Evolutionary conservation across 2,888 invertebrate species (phyloP).

Genomic region (Balanococcus diminutus): DNA sequence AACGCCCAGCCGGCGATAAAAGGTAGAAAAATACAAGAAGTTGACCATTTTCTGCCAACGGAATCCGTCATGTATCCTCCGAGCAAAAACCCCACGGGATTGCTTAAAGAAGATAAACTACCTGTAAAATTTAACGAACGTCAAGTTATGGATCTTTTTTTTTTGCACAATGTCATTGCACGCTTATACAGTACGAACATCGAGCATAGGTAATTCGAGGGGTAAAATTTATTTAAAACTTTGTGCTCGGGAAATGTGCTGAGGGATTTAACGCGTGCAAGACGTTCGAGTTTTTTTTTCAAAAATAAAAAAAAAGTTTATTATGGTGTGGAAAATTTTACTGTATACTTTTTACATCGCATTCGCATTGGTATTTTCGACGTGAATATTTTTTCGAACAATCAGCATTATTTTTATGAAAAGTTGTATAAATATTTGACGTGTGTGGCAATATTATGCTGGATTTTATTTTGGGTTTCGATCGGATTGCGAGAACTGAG

Average conservation of each 20-base stretch:
- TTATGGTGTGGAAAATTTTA: slow-evolving; percentile 13
- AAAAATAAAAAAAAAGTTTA: slow-evolving; percentile 36
- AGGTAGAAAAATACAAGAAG: slow-evolving; percentile 22
- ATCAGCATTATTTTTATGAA: not conserved
- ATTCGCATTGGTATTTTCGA: not conserved
- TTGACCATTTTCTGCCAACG: slow-evolving; percentile 53
- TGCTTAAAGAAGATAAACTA: slow-evolving; percentile 49
- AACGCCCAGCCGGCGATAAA: slow-evolving; percentile 47
- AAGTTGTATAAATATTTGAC: slow-evolving; percentile 12
- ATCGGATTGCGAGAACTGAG: not conserved
- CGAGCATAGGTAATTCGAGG: not conserved
- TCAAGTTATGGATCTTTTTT: slow-evolving; percentile 28
- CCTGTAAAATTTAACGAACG: slow-evolving; percentile 47
- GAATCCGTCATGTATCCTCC: slow-evolving; percentile 52
- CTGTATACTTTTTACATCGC: not conserved
- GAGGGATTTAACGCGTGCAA: slow-evolving; percentile 39
- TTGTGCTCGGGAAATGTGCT: not conserved
- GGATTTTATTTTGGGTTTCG: not conserved
- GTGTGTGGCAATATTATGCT: no score
- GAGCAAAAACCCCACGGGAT: slow-evolving; percentile 51
- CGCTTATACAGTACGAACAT: not conserved
- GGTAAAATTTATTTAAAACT: slow-evolving; percentile 29
- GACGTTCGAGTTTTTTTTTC: not conserved
- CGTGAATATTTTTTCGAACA: slow-evolving; percentile 22
- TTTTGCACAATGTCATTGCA: not conserved